A percentile compares a stretch with the other conserved stretches of the same genome.
phyloP scores from a whole-genome alignment of 2,797 vertebrate species.

The Ptychobarbus kaznakovi region DNA sequence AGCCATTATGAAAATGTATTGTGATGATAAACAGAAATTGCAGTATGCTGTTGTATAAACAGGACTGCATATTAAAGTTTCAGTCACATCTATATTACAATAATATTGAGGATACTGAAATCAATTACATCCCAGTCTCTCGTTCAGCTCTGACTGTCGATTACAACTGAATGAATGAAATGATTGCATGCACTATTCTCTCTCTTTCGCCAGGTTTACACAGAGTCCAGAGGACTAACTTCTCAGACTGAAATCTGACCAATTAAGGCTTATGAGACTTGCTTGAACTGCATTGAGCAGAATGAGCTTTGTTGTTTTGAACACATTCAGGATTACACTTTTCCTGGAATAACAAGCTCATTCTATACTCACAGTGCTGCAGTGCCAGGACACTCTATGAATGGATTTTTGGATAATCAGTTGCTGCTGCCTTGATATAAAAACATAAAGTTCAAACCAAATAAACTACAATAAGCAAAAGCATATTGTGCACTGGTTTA shows the following conservation, averaged over 20 bases:
- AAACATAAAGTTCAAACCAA: not conserved
- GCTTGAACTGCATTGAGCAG: conserved; percentile 24
- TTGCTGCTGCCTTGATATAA: not conserved
- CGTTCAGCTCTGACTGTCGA: not conserved
- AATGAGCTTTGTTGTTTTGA: conserved; percentile 34
- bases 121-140: not conserved
- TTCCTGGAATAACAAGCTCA: conserved; percentile 16
- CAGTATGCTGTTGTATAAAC: not conserved
- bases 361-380: not conserved
- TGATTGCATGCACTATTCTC: not conserved
- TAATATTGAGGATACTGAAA: not conserved
- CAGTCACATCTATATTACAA: not conserved
- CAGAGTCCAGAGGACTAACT: not conserved
- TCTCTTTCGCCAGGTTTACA: conserved; percentile 10
- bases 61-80: not conserved
- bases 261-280: conserved; percentile 36
- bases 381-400: not conserved
- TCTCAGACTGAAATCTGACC: conserved; percentile 21
- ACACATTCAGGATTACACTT: conserved; percentile 27
- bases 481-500: not conserved
- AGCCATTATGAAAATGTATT: not conserved
- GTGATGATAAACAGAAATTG: not conserved
- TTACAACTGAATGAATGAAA: not conserved
- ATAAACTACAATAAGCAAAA: not conserved
- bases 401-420: not conserved